Conservation (phyloP, 2,797 vertebrate genomes). For the Dallia pectoralis region DNA sequence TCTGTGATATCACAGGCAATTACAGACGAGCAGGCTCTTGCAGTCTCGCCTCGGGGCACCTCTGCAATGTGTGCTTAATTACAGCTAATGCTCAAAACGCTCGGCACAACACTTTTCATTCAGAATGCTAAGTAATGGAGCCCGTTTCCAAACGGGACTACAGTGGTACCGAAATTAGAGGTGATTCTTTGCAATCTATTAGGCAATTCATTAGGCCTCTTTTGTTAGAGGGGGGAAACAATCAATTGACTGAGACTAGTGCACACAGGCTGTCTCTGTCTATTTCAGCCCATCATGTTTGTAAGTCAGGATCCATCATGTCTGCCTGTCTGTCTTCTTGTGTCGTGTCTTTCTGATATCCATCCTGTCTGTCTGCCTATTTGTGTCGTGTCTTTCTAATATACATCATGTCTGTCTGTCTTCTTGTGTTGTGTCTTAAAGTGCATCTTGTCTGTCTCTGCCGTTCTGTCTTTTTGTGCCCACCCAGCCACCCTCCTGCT, state of each 20-base stretch:
- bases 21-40: constrained; percentile 41
- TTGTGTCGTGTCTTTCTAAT: no score
- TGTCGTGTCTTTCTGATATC: no score
- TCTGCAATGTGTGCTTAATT: constrained; percentile 16
- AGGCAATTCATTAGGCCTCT: not conserved
- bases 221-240: not conserved
- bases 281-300: not conserved
- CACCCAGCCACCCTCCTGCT: not conserved
- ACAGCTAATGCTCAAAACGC: not conserved
- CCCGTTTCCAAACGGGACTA: not conserved
- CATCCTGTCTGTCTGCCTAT: no score
- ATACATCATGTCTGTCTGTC: no score
- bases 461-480: no score
- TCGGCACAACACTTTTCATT: not conserved
- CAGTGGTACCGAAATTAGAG: not conserved
- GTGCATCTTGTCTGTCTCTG: no score
- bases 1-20: constrained; percentile 55
- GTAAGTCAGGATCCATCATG: no score
- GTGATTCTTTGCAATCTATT: not conserved
- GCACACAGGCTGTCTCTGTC: not conserved
- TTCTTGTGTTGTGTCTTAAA: no score
- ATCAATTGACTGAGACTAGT: not conserved
- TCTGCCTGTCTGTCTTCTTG: no score
- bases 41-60: constrained; percentile 32
- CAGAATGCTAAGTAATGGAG: not conserved